Conservation (phyloP, 2,113 vertebrate species). For the Notarius lentiginosus region DNA sequence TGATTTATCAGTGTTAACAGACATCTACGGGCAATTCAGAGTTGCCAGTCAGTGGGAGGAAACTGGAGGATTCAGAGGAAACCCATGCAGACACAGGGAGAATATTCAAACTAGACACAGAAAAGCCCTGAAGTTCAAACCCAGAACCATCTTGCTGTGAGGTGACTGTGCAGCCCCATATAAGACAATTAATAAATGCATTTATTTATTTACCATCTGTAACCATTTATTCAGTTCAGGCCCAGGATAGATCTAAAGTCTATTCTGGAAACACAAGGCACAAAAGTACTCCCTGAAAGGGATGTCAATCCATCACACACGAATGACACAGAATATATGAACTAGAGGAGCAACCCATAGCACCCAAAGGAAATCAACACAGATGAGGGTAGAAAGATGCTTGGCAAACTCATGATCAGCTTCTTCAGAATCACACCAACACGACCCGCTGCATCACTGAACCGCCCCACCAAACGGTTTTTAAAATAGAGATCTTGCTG, state of each 20-base stretch:
- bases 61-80: too few relatives aligned
- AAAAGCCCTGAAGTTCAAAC: too few relatives aligned
- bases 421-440: background rate
- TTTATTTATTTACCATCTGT: background rate
- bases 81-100: too few relatives aligned
- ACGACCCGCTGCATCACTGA: background rate
- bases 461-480: background rate
- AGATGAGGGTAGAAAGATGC: background rate
- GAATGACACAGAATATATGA: background rate
- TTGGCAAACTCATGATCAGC: background rate
- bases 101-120: too few relatives aligned
- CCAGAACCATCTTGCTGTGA: too few relatives aligned
- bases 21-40: too few relatives aligned
- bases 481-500: background rate
- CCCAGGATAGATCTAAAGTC: background rate
- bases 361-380: background rate
- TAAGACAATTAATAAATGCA: background rate
- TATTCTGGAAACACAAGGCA: background rate
- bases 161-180: too few relatives aligned
- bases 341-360: background rate
- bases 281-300: background rate
- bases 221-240: background rate
- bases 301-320: background rate
- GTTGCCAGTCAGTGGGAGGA: too few relatives aligned
- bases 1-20: too few relatives aligned